These are phyloP conservation scores for Taenioides sp. DNA, from an alignment of 2,797 vertebrate species.

Conservation along the genomic window DNA sequence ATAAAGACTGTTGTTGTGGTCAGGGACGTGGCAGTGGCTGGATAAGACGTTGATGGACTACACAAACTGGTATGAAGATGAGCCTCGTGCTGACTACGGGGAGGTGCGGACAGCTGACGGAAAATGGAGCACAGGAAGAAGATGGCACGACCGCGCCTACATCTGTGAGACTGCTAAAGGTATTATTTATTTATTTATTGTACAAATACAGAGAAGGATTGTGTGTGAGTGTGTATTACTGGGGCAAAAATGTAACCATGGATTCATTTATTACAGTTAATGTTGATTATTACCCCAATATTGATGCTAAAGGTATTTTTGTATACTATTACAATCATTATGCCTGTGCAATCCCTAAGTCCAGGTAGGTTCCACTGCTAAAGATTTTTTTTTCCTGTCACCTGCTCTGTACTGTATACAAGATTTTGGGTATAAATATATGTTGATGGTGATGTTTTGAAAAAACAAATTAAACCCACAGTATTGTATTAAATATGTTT, in stretches of 20 bases:
- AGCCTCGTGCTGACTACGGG: conserved; percentile 43
- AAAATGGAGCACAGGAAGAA: conserved; percentile 50
- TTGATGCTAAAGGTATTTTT: too few relatives aligned
- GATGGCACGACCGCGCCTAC: conserved; percentile 58
- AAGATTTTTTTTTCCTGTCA: too few relatives aligned
- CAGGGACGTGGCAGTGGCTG: conserved; percentile 69
- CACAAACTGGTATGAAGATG: conserved; percentile 58
- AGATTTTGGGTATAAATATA: too few relatives aligned
- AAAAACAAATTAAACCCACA: not conserved
- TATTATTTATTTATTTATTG: not conserved
- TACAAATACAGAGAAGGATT: not conserved
- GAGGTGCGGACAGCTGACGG: conserved; percentile 45
- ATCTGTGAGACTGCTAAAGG: conserved; percentile 71
- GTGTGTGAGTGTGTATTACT: not conserved
- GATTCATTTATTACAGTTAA: too few relatives aligned
- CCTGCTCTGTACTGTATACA: too few relatives aligned
- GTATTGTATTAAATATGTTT: not conserved
- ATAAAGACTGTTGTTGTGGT: not conserved
- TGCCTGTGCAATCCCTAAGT: too few relatives aligned
- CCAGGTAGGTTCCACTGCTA: too few relatives aligned
- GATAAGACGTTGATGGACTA: conserved; percentile 64
- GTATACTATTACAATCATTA: too few relatives aligned
- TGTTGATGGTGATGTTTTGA: not conserved
- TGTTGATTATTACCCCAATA: too few relatives aligned
- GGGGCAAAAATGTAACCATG: too few relatives aligned